phyloP scores from a whole-genome alignment of 2,797 vertebrate genomes.

The Cottoperca gobio region DNA sequence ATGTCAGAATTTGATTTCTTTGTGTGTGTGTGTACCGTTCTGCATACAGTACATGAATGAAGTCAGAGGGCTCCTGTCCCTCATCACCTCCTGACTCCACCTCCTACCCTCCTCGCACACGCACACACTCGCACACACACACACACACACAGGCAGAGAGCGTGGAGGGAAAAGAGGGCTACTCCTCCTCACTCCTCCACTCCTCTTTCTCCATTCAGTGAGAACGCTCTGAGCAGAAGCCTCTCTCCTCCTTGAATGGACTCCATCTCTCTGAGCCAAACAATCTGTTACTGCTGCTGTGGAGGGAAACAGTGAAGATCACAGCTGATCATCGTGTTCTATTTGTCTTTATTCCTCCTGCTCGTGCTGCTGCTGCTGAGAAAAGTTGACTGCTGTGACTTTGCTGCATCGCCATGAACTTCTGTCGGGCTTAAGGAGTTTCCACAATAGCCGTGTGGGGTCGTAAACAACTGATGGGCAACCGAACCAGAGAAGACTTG shows the following conservation, averaged over 20 bases:
- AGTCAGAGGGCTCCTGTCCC: slow-evolving; percentile 74
- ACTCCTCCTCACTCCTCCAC: slow-evolving; percentile 78
- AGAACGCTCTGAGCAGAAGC: slow-evolving; percentile 61
- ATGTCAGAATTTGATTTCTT: not conserved
- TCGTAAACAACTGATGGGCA: slow-evolving; percentile 26
- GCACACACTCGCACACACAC: slow-evolving; percentile 81
- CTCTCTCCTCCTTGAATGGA: slow-evolving; percentile 60
- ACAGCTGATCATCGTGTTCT: not conserved
- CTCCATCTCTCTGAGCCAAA: slow-evolving; percentile 48
- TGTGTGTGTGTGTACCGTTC: slow-evolving; percentile 19
- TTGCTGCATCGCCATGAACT: slow-evolving; percentile 58
- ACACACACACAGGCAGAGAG: slow-evolving; percentile 81
- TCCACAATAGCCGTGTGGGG: slow-evolving; percentile 26
- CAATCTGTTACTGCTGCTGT: not conserved
- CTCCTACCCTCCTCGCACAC: slow-evolving; percentile 79
- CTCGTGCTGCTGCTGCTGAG: not conserved
- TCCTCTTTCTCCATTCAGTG: slow-evolving; percentile 78
- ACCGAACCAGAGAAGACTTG: slow-evolving; percentile 14
- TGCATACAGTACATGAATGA: slow-evolving; percentile 86
- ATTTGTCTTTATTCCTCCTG: not conserved
- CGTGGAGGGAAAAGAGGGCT: slow-evolving; percentile 84
- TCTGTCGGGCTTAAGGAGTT: slow-evolving; percentile 65
- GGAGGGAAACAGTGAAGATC: slow-evolving; percentile 20
- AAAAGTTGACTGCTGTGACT: slow-evolving; percentile 19
- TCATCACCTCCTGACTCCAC: slow-evolving; percentile 86